Base-by-base conservation (phyloP, 1,140 invertebrate species). In the Drosophila suzukii region DNA sequence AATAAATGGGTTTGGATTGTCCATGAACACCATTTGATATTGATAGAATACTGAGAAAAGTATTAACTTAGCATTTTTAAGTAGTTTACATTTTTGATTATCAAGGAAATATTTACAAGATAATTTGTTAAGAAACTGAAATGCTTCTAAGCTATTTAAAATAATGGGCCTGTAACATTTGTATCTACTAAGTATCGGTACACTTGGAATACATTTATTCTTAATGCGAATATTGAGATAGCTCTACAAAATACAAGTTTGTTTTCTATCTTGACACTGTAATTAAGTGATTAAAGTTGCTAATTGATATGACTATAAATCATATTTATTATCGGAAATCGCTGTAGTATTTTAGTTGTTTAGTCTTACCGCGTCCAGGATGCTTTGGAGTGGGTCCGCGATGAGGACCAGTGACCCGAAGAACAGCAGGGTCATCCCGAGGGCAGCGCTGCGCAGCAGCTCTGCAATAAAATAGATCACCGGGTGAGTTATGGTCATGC, bases 341-440 rank as follows among this genome's bases (percentile, higher is more conserved):
- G 5, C 27, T 32, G 6, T n/a, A 15, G 6, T 30, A 50, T 15
- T 34, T 34, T 1, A 15, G 6, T 10, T 11, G n/a, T 0, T 17
- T 11, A 20, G 11, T 17, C 94, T 93, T 89, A 95, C 94, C 72
- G 92, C 86, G 55, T 93, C 77, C 5, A 94, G 61, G 50, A 95
- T 89, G 6, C 91, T 58, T n/a, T 93, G 84, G 5, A 93, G 49
- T 5, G 94, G 94, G 88, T 95, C 84, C 24, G 93, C 92, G 1
- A 94, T 54, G 44, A 94, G 93, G 66, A 94, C 91, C 27, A 93
- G 73, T 12, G 93, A 93, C 5, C 93, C 91, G 41, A 90, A 78
- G 61, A 91, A 89, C 32, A 93, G 54, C 65, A 93, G 79, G 27
- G 93, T 81, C 73, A 93, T 75, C 39, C 91, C 91, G 27, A 91